Percentiles rank a stretch among this genome's conserved stretches.
Evolutionary conservation across 2,888 invertebrate species (phyloP).

Genomic region (Agrochola circellaris): DNA sequence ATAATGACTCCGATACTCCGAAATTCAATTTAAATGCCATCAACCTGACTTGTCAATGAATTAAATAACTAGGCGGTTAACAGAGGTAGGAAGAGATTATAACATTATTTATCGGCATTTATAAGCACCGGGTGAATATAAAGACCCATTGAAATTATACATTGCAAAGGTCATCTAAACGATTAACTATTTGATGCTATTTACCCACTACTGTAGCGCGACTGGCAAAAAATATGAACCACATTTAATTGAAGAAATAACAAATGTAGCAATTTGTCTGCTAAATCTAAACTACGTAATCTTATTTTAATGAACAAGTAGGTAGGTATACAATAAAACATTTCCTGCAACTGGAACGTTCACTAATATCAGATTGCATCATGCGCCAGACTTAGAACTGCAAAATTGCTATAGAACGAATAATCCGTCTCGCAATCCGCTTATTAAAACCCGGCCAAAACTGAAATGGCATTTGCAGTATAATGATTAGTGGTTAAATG

Average conservation of each 20-base stretch:
- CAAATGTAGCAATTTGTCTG: slow-evolving; percentile 60
- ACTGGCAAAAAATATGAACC: slow-evolving; percentile 47
- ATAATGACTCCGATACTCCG: background rate
- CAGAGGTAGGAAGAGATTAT: slow-evolving; percentile 14
- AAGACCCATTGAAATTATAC: slow-evolving; percentile 23
- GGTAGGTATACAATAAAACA: slow-evolving; percentile 64
- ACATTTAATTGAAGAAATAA: slow-evolving; percentile 56
- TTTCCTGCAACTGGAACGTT: slow-evolving; percentile 67
- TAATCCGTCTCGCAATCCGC: slow-evolving; percentile 80
- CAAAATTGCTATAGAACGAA: slow-evolving; percentile 82
- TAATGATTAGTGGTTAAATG: slow-evolving; percentile 89
- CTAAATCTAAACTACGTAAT: slow-evolving; percentile 53
- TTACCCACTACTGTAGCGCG: slow-evolving; percentile 33
- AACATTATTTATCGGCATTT: slow-evolving; percentile 36
- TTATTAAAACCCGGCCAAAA: slow-evolving; percentile 86
- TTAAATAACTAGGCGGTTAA: background rate
- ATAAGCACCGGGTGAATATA: background rate
- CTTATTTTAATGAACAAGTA: slow-evolving; percentile 62
- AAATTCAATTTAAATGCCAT: background rate
- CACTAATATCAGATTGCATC: slow-evolving; percentile 73
- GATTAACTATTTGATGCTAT: slow-evolving; percentile 39
- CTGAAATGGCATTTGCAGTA: slow-evolving; percentile 88
- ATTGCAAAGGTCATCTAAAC: slow-evolving; percentile 49
- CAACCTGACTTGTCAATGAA: background rate
- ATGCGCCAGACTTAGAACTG: slow-evolving; percentile 77